phyloP scores from a whole-genome alignment of 1,140 invertebrate species.

The Drosophila tani region DNA sequence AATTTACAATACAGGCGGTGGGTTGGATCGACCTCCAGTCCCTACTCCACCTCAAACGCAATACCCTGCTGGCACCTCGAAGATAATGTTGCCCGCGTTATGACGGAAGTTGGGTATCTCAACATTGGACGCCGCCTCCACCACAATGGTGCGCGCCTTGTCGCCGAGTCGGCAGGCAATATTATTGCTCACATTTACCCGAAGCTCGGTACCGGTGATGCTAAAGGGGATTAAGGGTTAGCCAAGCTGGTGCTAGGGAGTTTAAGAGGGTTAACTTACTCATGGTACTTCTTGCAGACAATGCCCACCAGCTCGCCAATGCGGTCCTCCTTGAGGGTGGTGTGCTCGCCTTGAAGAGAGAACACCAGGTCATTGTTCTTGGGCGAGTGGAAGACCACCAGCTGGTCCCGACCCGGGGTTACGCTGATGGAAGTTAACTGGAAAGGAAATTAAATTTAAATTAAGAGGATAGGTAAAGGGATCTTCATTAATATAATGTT shows the following conservation, averaged over 20 bases:
- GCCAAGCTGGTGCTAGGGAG: not conserved
- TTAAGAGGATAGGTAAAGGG: not conserved
- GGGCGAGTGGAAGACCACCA: slow-evolving; percentile 95
- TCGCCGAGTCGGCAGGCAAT: slow-evolving; percentile 76
- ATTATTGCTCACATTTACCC: slow-evolving; percentile 74
- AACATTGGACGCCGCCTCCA: slow-evolving; percentile 76
- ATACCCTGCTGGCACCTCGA: slow-evolving; percentile 81
- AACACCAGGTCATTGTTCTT: slow-evolving; percentile 96
- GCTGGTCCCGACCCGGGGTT: slow-evolving; percentile 93
- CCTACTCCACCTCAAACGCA: slow-evolving; percentile 60
- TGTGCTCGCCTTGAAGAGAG: slow-evolving; percentile 86
- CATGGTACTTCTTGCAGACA: slow-evolving; percentile 89
- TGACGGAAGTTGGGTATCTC: slow-evolving; percentile 77
- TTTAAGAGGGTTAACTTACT: slow-evolving; percentile 87
- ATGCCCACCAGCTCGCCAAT: slow-evolving; percentile 96
- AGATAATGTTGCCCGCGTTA: slow-evolving; percentile 74
- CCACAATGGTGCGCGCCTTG: slow-evolving; percentile 72
- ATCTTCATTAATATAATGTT: not conserved
- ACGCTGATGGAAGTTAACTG: slow-evolving; percentile 93
- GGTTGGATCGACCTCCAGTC: not conserved
- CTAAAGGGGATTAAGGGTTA: slow-evolving; percentile 27
- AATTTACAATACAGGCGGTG: slow-evolving; percentile 60
- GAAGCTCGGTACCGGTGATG: slow-evolving; percentile 70
- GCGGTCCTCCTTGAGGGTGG: slow-evolving; percentile 87
- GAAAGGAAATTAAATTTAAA: slow-evolving; percentile 11